These are phyloP conservation scores for Riparia riparia DNA, from an alignment of 2,113 vertebrate genomes.

Conservation along the genomic window DNA sequence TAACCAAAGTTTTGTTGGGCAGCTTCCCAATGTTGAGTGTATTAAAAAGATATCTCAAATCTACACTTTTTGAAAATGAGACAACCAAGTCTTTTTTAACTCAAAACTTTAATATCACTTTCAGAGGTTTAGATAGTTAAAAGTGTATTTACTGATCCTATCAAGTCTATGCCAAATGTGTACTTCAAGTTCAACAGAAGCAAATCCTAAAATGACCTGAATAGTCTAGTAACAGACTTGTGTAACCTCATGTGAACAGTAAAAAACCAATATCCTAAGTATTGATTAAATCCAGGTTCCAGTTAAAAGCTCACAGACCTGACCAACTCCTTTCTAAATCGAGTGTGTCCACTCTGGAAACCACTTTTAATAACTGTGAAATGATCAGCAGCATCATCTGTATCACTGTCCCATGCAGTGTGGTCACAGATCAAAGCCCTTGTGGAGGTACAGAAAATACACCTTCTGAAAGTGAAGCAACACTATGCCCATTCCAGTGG, in stretches of 20 bases:
- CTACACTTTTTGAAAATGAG: neutral
- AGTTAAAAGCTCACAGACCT: neutral
- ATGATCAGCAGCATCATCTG: neutral
- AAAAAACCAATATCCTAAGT: neutral
- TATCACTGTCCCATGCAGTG: neutral
- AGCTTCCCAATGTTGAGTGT: neutral
- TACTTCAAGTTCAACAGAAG: neutral
- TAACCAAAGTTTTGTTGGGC: neutral
- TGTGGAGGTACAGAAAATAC: neutral
- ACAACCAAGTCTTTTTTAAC: neutral
- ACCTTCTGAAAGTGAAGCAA: neutral
- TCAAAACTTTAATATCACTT: neutral
- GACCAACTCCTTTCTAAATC: neutral
- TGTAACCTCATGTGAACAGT: neutral
- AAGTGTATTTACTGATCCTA: neutral
- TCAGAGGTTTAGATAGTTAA: neutral
- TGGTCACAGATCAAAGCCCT: neutral
- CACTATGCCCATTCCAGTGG: neutral
- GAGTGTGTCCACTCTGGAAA: neutral
- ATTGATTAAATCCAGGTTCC: neutral
- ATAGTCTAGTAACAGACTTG: neutral
- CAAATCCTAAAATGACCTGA: neutral
- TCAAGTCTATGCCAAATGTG: neutral
- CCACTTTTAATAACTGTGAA: neutral
- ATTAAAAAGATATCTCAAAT: neutral